These are phyloP conservation scores for Drosophila aff. DNA, from an alignment of 1,140 invertebrate species.

Conservation along the genomic window DNA sequence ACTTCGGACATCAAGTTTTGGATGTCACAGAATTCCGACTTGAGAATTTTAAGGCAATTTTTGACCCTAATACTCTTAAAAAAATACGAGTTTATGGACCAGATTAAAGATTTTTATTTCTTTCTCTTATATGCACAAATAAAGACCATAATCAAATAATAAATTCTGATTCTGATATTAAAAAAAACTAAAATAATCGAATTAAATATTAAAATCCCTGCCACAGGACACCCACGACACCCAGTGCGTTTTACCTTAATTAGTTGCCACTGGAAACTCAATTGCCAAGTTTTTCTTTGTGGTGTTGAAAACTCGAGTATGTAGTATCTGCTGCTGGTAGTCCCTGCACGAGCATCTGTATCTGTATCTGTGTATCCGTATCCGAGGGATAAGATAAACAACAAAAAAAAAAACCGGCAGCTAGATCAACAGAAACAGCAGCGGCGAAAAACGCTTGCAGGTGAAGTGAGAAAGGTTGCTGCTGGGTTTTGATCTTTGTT, in stretches of 20 bases:
- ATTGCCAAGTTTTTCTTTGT: conserved; percentile 1
- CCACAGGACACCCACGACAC: not conserved
- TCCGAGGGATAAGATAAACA: conserved; percentile 40
- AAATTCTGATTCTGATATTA: not conserved
- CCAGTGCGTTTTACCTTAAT: not conserved
- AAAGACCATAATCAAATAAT: too few relatives aligned
- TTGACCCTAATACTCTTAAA: not conserved
- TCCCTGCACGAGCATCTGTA: not conserved
- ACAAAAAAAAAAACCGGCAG: conserved; percentile 35
- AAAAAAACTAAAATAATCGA: not conserved
- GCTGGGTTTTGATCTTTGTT: conserved; percentile 67
- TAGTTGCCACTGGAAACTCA: not conserved
- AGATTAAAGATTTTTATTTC: too few relatives aligned
- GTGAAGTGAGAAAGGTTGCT: conserved; percentile 48
- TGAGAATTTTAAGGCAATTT: not conserved
- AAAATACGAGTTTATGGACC: too few relatives aligned
- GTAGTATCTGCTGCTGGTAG: conserved; percentile 3
- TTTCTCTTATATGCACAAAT: too few relatives aligned
- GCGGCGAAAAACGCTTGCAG: conserved; percentile 32
- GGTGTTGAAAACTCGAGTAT: conserved; percentile 37
- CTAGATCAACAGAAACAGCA: conserved; percentile 46
- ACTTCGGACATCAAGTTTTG: too few relatives aligned
- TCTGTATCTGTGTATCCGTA: conserved; percentile 26
- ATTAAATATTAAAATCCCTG: not conserved
- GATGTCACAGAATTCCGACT: not conserved